Conservation (phyloP, 2,888 invertebrate species). For the Choreutis nemorana region DNA sequence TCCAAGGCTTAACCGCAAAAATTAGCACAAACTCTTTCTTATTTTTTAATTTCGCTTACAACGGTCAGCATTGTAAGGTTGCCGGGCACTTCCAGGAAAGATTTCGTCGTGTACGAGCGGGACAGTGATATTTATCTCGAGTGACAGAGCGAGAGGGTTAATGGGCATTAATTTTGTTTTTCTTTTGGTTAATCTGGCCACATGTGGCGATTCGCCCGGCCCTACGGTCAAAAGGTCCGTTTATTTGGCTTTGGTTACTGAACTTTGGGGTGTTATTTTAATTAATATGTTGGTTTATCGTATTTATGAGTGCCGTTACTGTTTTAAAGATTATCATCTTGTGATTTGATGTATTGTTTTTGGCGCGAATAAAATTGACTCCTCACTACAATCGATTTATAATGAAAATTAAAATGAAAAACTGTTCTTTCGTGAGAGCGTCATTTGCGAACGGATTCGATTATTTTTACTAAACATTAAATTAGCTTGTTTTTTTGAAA, state of each 20-base stretch:
- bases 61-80: slow-evolving; percentile 61
- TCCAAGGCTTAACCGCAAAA: too few relatives aligned
- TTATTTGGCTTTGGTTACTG: slow-evolving; percentile 34
- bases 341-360: slow-evolving; percentile 1
- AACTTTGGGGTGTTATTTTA: slow-evolving; percentile 52
- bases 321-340: neutral
- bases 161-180: slow-evolving; percentile 51
- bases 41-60: slow-evolving; percentile 53
- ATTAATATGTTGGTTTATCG: slow-evolving; percentile 44
- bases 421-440: too few relatives aligned
- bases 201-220: slow-evolving; percentile 64
- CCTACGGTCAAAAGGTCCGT: slow-evolving; percentile 49
- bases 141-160: slow-evolving; percentile 19
- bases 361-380: too few relatives aligned
- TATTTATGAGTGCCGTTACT: slow-evolving; percentile 18
- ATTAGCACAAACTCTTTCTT: slow-evolving; percentile 27
- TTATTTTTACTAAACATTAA: too few relatives aligned
- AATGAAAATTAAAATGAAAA: too few relatives aligned
- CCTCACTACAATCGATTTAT: too few relatives aligned
- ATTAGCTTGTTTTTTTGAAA: too few relatives aligned
- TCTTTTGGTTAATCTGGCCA: slow-evolving; percentile 62
- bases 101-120: slow-evolving; percentile 44
- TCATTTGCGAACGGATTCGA: too few relatives aligned
- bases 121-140: slow-evolving; percentile 9
- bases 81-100: slow-evolving; percentile 58